Evolutionary conservation across 2,888 invertebrate species (phyloP), one percentile per base, ranked within the genome.

Genomic region (Melitaea athalia): DNA sequence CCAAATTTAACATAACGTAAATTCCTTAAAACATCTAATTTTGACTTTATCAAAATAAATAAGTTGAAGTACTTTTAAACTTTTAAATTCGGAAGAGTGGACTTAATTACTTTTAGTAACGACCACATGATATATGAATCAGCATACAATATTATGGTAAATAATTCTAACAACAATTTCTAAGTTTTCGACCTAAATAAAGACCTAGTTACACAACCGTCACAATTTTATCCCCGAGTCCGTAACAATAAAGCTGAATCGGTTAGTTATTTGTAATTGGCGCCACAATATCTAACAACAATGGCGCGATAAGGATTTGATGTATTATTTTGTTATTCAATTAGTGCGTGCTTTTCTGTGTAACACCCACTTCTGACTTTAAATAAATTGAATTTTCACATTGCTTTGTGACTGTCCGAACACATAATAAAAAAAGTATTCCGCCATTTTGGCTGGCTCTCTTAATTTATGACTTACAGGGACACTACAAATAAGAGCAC

Each of bases 271-370:
- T 75, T 72, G 77, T 76, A 78, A 74, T 76, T 75, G 77, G 76
- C 77, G 76, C 77, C 75, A 73, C 72, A 71, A 69, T 76, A 76
- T 75, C 71, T 70, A 70, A 72, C 71, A 74, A 72, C 72, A 74
- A 72, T 72, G 68, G 63, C 65, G 59, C 52, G 89, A 87, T 88
- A 88, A 87, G 77, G 75, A 67, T 69, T 77, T 84, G 86, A 88
- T 84, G 84, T 85, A 87, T 87, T 87, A 86, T 85, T 86, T 85
- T 84, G 84, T 82, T 74, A 68, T 69, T 82, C 85, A 86, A 88
- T 87, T 88, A 87, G 85, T 81, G 81, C 78, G 78, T 82, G 79
- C 78, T 78, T 76, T 81, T 33, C 3, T 49, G 42, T 11, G 11
- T n/a, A 49, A 49, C 45, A 42, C 53, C 49, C 42, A 64, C 59